phyloP scores from a whole-genome alignment of 2,113 vertebrate genomes.

The Pelodiscus sinensis region DNA sequence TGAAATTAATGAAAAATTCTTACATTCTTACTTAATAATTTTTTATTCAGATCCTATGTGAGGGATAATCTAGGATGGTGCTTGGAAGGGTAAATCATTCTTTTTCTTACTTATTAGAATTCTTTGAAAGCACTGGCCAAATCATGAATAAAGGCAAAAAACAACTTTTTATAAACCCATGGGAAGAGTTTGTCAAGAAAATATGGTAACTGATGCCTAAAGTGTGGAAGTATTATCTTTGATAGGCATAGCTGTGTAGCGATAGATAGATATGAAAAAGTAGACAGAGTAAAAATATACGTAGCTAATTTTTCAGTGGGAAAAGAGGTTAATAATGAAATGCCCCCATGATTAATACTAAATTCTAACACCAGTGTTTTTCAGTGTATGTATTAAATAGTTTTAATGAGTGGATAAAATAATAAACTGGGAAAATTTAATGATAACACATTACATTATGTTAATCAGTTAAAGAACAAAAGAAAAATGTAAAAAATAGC shows the following conservation, averaged over 20 bases:
- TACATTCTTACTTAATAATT: neutral
- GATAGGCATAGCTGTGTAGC: neutral
- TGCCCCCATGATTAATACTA: neutral
- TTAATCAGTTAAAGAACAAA: neutral
- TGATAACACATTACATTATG: neutral
- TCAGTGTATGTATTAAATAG: too few species aligned
- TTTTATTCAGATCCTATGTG: neutral
- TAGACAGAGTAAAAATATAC: neutral
- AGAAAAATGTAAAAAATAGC: neutral
- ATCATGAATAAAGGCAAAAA: neutral
- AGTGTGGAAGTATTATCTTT: too few species aligned
- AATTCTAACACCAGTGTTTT: neutral
- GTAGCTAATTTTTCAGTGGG: too few species aligned
- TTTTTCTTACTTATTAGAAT: neutral
- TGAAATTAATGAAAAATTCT: neutral
- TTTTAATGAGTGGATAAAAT: neutral
- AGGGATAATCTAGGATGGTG: neutral
- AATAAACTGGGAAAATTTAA: neutral
- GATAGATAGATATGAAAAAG: neutral
- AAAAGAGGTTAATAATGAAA: neutral
- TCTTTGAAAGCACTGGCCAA: neutral
- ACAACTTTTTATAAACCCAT: neutral
- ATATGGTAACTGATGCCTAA: neutral
- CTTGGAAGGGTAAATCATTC: neutral
- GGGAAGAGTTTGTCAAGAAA: rapidly evolving